These are phyloP conservation scores for Drosophila insularis DNA, from an alignment of 1,140 invertebrate species.

Conservation along the genomic window DNA sequence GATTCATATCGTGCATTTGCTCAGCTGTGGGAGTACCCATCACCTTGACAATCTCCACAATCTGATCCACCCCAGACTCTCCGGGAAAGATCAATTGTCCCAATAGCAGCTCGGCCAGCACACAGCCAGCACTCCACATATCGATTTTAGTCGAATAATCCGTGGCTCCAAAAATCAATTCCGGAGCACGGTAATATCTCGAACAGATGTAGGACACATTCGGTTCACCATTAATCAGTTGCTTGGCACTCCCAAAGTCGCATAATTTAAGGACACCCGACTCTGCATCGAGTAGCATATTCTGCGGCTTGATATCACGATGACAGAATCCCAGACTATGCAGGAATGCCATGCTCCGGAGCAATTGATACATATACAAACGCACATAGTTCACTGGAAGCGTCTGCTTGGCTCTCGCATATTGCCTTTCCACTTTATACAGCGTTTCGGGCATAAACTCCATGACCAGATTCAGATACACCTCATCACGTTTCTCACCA, in stretches of 20 bases:
- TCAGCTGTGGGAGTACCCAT: constrained; percentile 98
- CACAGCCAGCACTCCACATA: constrained; percentile 99
- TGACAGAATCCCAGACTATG: constrained; percentile 99
- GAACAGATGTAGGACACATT: constrained; percentile 99
- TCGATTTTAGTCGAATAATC: constrained; percentile 99
- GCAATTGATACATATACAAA: constrained; percentile 99
- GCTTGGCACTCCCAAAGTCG: constrained; percentile 99
- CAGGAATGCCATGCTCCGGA: constrained; percentile 98
- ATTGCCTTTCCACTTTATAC: constrained; percentile 99
- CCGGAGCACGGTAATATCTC: constrained; percentile 98
- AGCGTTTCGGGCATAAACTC: constrained; percentile 99
- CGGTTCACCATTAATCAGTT: constrained; percentile 96
- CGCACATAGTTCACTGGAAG: constrained; percentile 99
- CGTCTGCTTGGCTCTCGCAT: constrained; percentile 98
- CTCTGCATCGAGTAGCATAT: constrained; percentile 97
- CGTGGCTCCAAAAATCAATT: constrained; percentile 99
- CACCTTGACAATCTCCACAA: constrained; percentile 99
- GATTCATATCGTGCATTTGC: constrained; percentile 99
- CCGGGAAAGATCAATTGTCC: constrained; percentile 99
- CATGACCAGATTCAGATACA: constrained; percentile 99
- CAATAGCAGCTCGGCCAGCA: constrained; percentile 97
- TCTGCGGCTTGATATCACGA: constrained; percentile 99
- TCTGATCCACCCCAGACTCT: constrained; percentile 99
- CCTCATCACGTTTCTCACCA: constrained; percentile 99
- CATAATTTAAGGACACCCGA: constrained; percentile 98